Percentiles rank a stretch among this genome's conserved stretches.
phyloP scores from a whole-genome alignment of 2,888 invertebrate species.

The Cheilosia scutellata region DNA sequence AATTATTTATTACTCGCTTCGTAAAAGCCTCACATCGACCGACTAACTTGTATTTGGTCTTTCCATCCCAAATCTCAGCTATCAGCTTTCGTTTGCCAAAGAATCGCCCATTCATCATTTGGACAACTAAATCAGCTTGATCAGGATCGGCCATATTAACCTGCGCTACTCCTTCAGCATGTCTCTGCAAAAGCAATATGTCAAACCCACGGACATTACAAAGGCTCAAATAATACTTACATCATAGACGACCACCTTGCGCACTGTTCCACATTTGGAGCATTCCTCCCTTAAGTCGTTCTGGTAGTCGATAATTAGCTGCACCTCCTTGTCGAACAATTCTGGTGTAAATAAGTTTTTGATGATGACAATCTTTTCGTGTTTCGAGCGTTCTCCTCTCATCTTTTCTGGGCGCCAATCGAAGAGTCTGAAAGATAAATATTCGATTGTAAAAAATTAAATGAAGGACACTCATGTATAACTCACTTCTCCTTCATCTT shows the following conservation, averaged over 20 bases:
- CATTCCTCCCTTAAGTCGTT: constrained; percentile 96
- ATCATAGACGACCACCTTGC: constrained; percentile 96
- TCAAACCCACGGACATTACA: not conserved
- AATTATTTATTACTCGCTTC: not conserved
- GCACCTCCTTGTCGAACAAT: constrained; percentile 95
- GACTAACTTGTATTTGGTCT: constrained; percentile 93
- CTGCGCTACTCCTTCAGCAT: constrained; percentile 97
- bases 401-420: constrained; percentile 98
- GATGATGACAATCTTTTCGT: constrained; percentile 95
- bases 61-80: constrained; percentile 97
- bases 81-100: constrained; percentile 94
- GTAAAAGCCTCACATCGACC: not conserved
- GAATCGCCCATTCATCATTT: constrained; percentile 94
- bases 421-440: constrained; percentile 87
- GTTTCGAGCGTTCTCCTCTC: constrained; percentile 92
- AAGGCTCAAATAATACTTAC: constrained; percentile 85
- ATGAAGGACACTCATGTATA: not conserved
- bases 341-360: constrained; percentile 96
- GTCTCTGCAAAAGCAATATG: constrained; percentile 85
- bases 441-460: not conserved
- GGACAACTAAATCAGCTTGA: constrained; percentile 95
- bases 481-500: constrained; percentile 94
- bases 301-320: constrained; percentile 94
- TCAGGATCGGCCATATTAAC: constrained; percentile 95
- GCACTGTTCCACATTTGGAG: constrained; percentile 94